Conservation (phyloP, 2,888 invertebrate genomes). For the Hylaea fasciaria region DNA sequence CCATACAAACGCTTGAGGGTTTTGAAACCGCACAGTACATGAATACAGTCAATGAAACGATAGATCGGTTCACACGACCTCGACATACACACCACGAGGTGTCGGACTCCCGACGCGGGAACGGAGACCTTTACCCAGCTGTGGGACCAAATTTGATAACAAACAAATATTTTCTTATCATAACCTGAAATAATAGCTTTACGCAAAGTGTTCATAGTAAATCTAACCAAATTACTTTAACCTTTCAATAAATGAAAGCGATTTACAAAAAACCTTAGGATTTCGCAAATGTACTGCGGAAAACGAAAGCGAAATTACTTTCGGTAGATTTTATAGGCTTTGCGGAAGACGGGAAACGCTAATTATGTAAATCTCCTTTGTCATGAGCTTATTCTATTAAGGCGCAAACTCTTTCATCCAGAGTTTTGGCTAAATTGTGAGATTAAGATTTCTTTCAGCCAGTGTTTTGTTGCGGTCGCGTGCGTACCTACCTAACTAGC, state of each 20-base stretch:
- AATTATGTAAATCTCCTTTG: constrained; percentile 60
- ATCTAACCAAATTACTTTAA: constrained; percentile 6
- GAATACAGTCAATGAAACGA: too few relatives aligned
- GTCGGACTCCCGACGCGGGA: too few relatives aligned
- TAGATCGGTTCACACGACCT: too few relatives aligned
- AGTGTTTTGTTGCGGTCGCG: constrained; percentile 14
- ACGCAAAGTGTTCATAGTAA: too few relatives aligned
- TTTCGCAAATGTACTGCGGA: constrained; percentile 31
- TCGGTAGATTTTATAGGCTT: constrained; percentile 43
- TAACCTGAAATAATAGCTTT: too few relatives aligned
- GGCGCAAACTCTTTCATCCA: constrained; percentile 44
- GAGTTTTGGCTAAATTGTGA: constrained; percentile 34
- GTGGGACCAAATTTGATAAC: too few relatives aligned
- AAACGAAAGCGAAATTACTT: constrained; percentile 37
- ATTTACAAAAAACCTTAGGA: constrained; percentile 26
- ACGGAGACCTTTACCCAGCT: too few relatives aligned
- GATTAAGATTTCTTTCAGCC: constrained; percentile 36
- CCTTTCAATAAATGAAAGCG: constrained; percentile 23
- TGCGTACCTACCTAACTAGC: not conserved
- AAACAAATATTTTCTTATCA: too few relatives aligned
- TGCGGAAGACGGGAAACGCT: constrained; percentile 46
- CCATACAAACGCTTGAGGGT: too few relatives aligned
- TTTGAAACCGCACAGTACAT: too few relatives aligned
- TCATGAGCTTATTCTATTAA: constrained; percentile 54
- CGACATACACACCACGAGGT: too few relatives aligned